Base-by-base conservation (phyloP, 2,888 invertebrate genomes). In the Lumbricus terrestris region DNA sequence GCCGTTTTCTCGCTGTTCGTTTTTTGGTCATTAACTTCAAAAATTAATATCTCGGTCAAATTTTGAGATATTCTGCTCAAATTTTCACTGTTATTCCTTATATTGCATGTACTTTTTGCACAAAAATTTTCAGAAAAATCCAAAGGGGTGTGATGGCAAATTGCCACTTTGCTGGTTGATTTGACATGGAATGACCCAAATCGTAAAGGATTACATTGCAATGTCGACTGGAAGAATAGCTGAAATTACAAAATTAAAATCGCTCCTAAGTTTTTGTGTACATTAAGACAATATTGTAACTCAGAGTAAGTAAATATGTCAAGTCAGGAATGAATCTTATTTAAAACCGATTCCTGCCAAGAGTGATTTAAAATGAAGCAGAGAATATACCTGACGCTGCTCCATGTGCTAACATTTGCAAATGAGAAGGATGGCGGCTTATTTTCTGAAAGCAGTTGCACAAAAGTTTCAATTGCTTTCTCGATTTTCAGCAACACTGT, bases 311-410 rank as follows among this genome's bases (percentile, higher is more conserved):
- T 8, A 23, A 54, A 8, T 23, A 29, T 54, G 23, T 5, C 29
- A 23, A 54, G 4, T 29, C 29, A 29, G 3, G 4, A 54, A 29
- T 54, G 16, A n/a, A 89, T 11, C 33, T 40, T 88, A 88, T n/a
- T n/a, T n/a, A n/a, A n/a, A n/a, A 40, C 33, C 20, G 47, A 47
- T 47, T 47, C 47, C 47, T 47, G 47, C 47, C 20, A 18, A 47
- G 47, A 47, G 29, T 16, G n/a, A 38, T 37, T 5, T 35, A 35
- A 88, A 88, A 38, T 37, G 20, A 38, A 33, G 23, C n/a, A n/a
- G n/a, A n/a, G n/a, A n/a, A n/a, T n/a, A n/a, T n/a, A 90, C 90
- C 88, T 89, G 34, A 90, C 82, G 40, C 89, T 89, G 5, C 69
- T 88, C 90, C 90, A 90, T 29, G 42, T 90, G 37, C 34, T 82